Evolutionary conservation across 2,797 vertebrate species (phyloP), one percentile per base, ranked within the genome.

Genomic region (Pseudomugil tenellus): DNA sequence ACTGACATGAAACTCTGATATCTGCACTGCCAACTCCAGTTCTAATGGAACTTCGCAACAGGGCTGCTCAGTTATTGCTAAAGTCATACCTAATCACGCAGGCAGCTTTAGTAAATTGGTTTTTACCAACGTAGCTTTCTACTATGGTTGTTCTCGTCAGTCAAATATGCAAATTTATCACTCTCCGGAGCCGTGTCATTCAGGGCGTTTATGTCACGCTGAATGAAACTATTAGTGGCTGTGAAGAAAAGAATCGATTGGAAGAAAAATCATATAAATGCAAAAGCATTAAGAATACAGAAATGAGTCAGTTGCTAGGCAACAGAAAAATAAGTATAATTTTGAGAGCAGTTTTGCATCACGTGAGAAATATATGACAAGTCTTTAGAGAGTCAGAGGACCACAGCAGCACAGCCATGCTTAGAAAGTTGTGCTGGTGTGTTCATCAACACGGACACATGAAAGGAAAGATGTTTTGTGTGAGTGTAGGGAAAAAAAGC

Each of bases 251-350:
- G 19, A 48, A 12, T 48, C 5, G 25, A 9, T 46, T 12, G 31
- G 19, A 31, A 21, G 11, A 46, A 29, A 4, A 48, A 13, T 21
- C 7, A 34, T 29, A 6, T 28, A 43, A 46, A 6, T 29, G 25
- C 13, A 46, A 60, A 31, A 46, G 31, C 8, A 13, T n/a, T 48
- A 48, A 23, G 1, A 21, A 29, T 10, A 14, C n/a, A 16, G 32
- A 32, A 13, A 41, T 68, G 32, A 19, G 5, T n/a, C 41, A 8
- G 66, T 68, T 68, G 25, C 57, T 53, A 53, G 57, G 66, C 66
- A 68, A 58, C 66, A 68, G 66, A 34, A 23, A 21, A 48, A 4
- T 19, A 9, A 25, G 23, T 51, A 16, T 6, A 25, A 23, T 23
- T 25, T 6, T 25, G 21, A 51, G 11, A 51, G 48, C 23, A 51